Conservation (phyloP, 2,113 vertebrate genomes). For the Morone saxatilis region DNA sequence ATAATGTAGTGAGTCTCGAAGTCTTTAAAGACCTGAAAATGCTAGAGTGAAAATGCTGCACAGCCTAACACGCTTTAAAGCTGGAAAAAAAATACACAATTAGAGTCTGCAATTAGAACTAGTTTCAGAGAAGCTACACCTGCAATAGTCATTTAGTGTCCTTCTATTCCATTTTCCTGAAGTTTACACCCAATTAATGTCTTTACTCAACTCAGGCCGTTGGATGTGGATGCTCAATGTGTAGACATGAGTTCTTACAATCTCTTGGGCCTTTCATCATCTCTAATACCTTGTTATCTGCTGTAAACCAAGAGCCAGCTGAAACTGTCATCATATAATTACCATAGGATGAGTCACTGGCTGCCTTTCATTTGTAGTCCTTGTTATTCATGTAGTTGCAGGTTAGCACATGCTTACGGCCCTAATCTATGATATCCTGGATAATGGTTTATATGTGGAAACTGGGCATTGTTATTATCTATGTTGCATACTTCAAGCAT, state of each 20-base stretch:
- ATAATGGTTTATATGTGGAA: neutral
- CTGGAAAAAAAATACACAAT: neutral
- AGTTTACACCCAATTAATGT: constrained; percentile 39
- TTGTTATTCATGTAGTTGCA: constrained; percentile 14
- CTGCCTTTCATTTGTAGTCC: constrained; percentile 13
- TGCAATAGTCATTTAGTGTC: constrained; percentile 14
- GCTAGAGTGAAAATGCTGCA: too few relatives aligned
- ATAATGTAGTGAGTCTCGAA: too few relatives aligned
- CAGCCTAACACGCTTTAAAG: neutral
- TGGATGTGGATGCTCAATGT: constrained; percentile 24
- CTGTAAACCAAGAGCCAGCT: constrained; percentile 29
- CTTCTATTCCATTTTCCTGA: constrained; percentile 22
- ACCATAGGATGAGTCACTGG: constrained; percentile 34
- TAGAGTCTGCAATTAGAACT: neutral
- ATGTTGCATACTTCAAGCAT: neutral
- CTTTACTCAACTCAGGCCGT: constrained; percentile 11
- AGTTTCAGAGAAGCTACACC: neutral
- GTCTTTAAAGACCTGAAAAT: too few relatives aligned
- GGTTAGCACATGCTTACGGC: constrained; percentile 11
- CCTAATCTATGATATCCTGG: constrained; percentile 1
- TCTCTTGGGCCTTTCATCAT: constrained; percentile 46
- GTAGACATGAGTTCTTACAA: constrained; percentile 21
- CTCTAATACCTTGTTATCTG: constrained; percentile 51
- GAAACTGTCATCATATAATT: constrained; percentile 34
- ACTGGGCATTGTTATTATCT: neutral